phyloP scores from a whole-genome alignment of 1,140 invertebrate species.

The Achatina immaculata region DNA sequence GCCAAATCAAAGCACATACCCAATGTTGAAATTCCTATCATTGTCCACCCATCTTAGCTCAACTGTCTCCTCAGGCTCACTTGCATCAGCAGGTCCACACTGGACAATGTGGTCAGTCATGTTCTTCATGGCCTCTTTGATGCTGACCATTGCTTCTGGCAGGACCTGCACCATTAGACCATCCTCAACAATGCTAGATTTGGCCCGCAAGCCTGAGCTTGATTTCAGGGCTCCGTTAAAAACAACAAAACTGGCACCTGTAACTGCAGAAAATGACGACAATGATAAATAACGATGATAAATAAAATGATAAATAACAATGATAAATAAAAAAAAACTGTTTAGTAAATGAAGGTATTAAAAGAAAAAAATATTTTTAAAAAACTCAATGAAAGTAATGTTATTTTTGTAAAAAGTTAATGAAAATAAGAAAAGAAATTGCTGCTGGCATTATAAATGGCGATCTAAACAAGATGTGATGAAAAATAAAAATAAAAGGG shows the following conservation, averaged over 20 bases:
- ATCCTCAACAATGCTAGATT: slow-evolving; percentile 91
- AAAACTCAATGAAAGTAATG: no score
- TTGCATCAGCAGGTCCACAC: slow-evolving; percentile 73
- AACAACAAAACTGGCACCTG: slow-evolving; percentile 86
- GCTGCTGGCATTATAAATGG: no score
- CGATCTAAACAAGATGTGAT: no score
- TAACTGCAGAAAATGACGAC: slow-evolving; percentile 55
- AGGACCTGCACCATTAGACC: slow-evolving; percentile 90
- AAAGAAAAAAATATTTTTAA: no score
- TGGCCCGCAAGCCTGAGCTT: slow-evolving; percentile 84
- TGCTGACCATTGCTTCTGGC: slow-evolving; percentile 82
- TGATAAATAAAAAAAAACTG: no score
- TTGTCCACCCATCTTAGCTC: slow-evolving; percentile 84
- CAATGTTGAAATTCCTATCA: slow-evolving; percentile 84
- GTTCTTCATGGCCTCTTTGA: slow-evolving; percentile 82
- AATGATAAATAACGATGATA: no score
- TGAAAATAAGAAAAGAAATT: no score
- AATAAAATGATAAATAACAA: no score
- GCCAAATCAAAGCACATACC: slow-evolving; percentile 74
- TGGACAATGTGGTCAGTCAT: slow-evolving; percentile 76
- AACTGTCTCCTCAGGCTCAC: slow-evolving; percentile 80
- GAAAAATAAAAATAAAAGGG: no score
- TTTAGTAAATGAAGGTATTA: no score
- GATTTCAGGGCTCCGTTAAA: slow-evolving; percentile 89
- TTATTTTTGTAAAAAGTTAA: no score